Evolutionary conservation across 2,113 vertebrate species (phyloP).

Genomic region (Elgaria multicarinata): DNA sequence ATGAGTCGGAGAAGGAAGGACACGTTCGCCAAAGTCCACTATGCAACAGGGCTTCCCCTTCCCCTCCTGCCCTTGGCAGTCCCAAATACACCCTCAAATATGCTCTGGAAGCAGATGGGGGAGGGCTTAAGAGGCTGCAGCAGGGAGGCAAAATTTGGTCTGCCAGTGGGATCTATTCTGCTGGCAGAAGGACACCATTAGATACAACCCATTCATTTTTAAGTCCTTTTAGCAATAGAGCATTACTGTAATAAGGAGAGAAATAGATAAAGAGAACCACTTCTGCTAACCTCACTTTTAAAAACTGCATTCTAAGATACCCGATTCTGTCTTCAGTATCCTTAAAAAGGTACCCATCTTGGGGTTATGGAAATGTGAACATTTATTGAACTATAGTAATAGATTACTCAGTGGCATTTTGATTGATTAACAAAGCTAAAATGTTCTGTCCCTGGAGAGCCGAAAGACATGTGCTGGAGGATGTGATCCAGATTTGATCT

Average conservation of each 20-base stretch:
- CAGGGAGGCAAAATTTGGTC: too few relatives aligned
- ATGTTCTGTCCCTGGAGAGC: neutral
- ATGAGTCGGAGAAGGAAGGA: neutral
- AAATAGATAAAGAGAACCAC: neutral
- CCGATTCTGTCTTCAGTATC: neutral
- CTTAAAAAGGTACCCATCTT: neutral
- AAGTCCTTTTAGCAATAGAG: neutral
- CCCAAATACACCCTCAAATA: too few relatives aligned
- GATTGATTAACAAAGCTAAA: neutral
- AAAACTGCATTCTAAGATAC: neutral
- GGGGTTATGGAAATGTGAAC: neutral
- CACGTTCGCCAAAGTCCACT: neutral
- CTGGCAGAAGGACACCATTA: too few relatives aligned
- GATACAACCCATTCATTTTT: neutral
- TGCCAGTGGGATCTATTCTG: too few relatives aligned
- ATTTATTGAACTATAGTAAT: neutral
- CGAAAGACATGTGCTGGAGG: neutral
- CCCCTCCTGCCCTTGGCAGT: too few relatives aligned
- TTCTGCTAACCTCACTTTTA: neutral
- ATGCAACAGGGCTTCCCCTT: too few relatives aligned
- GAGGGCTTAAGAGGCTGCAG: too few relatives aligned
- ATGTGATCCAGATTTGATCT: neutral
- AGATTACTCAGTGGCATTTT: neutral
- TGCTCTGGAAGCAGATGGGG: too few relatives aligned
- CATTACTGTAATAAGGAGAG: neutral